These are phyloP conservation scores for Strigops habroptila DNA, from an alignment of 2,113 vertebrate genomes.

Conservation along the genomic window DNA sequence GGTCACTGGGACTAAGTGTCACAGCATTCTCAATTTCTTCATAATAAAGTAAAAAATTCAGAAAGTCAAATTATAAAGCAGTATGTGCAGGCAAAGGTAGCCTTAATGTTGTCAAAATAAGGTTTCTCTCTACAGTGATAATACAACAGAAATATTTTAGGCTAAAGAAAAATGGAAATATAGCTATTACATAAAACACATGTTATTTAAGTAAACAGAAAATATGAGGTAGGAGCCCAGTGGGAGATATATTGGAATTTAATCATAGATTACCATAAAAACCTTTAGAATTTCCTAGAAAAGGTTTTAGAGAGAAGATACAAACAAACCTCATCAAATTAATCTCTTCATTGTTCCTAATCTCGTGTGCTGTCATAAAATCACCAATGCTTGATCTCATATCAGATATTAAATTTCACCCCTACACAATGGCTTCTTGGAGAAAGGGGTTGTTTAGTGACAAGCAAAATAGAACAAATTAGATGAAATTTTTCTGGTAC, in stretches of 20 bases:
- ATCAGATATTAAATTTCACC: constrained; percentile 79
- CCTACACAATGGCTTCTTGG: background rate
- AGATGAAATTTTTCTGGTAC: background rate
- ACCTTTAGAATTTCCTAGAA: constrained; percentile 71
- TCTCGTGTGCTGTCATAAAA: constrained; percentile 80
- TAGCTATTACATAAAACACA: background rate
- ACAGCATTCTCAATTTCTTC: background rate
- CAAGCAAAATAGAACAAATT: background rate
- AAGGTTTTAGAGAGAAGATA: constrained; percentile 76
- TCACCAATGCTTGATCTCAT: constrained; percentile 80
- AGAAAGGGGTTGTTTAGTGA: background rate
- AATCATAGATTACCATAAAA: constrained; percentile 57
- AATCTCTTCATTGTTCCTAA: constrained; percentile 84
- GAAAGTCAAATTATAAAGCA: background rate
- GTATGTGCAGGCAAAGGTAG: background rate
- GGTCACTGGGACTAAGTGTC: rapidly evolving
- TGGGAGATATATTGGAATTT: constrained; percentile 29
- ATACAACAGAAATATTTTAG: background rate
- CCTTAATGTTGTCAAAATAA: background rate
- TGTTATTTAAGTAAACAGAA: constrained; percentile 39
- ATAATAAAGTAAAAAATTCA: background rate
- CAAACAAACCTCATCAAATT: constrained; percentile 82
- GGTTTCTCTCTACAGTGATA: background rate
- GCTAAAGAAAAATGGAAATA: background rate
- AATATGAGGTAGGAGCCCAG: background rate